A percentile compares a stretch with the other conserved stretches of the same genome.
Evolutionary conservation across 2,797 vertebrate genomes (phyloP).

Genomic region (Helostoma temminkii): DNA sequence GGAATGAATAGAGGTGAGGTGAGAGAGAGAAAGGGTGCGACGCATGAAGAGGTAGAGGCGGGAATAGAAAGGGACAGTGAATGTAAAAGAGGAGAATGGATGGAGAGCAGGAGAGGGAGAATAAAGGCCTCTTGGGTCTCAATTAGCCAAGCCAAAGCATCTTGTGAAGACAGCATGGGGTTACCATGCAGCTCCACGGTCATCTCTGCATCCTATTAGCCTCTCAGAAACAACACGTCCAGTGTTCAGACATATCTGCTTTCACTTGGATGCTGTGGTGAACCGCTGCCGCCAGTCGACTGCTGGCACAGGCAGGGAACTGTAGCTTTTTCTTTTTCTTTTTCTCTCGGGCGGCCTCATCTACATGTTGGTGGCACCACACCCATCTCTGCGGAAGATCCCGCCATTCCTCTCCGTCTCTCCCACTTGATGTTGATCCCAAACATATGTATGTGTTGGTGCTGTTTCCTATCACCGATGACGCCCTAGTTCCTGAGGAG

Average conservation of each 20-base stretch:
- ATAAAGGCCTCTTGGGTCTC: conserved; percentile 72
- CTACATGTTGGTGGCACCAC: conserved; percentile 40
- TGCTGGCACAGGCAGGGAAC: conserved; percentile 12
- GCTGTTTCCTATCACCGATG: conserved; percentile 27
- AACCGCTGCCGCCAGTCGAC: conserved; percentile 34
- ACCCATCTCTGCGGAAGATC: conserved; percentile 25
- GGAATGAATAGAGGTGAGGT: conserved; percentile 8
- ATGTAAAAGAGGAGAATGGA: background rate
- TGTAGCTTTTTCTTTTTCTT: background rate
- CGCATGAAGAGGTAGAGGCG: conserved; percentile 12
- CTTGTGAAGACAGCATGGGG: conserved; percentile 53
- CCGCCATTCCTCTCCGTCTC: background rate
- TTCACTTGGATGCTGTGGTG: conserved; percentile 47
- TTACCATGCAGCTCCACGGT: conserved; percentile 28
- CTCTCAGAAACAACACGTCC: conserved; percentile 47
- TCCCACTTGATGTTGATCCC: conserved; percentile 40
- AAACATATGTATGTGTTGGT: conserved; percentile 33
- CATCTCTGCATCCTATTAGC: conserved; percentile 71
- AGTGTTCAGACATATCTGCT: conserved; percentile 27
- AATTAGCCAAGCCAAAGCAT: conserved; percentile 64
- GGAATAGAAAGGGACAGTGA: conserved; percentile 1
- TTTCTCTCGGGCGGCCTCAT: conserved; percentile 36
- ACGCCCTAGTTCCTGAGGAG: conserved; percentile 15
- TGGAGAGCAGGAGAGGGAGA: conserved; percentile 28
- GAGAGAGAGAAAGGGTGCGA: conserved; percentile 3